Base-by-base conservation (phyloP, 2,113 vertebrate genomes). In the Chionomys nivalis region DNA sequence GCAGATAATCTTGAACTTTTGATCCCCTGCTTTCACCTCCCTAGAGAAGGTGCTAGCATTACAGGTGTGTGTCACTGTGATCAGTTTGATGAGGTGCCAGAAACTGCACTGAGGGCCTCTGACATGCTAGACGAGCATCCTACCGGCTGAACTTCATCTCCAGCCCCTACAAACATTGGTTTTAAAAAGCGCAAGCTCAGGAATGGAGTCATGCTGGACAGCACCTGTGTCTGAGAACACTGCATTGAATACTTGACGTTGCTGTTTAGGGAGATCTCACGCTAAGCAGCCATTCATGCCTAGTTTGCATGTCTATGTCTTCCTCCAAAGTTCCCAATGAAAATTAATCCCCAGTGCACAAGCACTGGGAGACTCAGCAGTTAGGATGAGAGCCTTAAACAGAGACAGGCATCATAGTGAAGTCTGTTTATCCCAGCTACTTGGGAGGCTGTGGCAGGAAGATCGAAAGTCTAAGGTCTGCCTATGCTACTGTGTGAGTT, bases 201-300 rank as follows among this genome's bases (percentile, higher is more conserved):
- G 19, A 58, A 52, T 5, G 19, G 14, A 76, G 19, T 2, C 10
- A 0, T 2, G 28, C 12, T 26, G 78, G 13, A 49, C 1, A 11
- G 8, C 31, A 28, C 39, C 77, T 42, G 7, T 24, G 66, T 52
- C 42, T 77, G 33, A 4, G 16, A 81, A 36, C 24, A 24, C 12
- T 7, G 17, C 31, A 13, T 6, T 9, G 10, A 21, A 8, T 16
- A 31, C 33, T 10, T 49, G 49, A 42, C 19, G 1, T 26, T 23
- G 36, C 28, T 65, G 9, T 87, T 39, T n/a, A 73, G n/a, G 16
- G 0, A 36, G 36, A 28, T 11, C 66, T 36, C 19, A 16, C 0
- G 28, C 39, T 33, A 13, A 19, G 17, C 5, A 4, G 36, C 36
- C 21, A 11, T 16, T 2, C 36, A 28, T 24, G 36, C 42, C 55